Percentiles rank a stretch among this genome's conserved stretches.
phyloP scores from a whole-genome alignment of 2,797 vertebrate genomes.

The Hephaestus fuliginosus region DNA sequence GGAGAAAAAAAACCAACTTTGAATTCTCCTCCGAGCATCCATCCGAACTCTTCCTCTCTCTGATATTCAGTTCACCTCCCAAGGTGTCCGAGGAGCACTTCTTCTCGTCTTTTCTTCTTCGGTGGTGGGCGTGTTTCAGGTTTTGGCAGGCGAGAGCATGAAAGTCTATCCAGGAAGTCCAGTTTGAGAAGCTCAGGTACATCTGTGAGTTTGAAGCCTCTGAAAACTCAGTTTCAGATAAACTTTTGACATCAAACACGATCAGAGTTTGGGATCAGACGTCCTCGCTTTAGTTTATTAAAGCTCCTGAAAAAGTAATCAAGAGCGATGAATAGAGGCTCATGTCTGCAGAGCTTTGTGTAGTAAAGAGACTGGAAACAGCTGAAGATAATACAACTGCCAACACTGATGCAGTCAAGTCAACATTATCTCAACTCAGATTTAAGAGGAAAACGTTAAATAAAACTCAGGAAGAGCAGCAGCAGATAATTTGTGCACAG shows the following conservation, averaged over 20 bases:
- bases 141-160: background rate
- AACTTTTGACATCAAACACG: background rate
- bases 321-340: too few species aligned
- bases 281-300: too few species aligned
- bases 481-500: too few species aligned
- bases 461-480: too few species aligned
- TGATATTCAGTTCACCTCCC: background rate
- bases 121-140: background rate
- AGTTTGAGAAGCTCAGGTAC: too few species aligned
- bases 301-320: too few species aligned
- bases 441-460: too few species aligned
- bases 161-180: background rate
- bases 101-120: background rate
- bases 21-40: conserved; percentile 7
- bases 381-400: too few species aligned
- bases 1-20: background rate
- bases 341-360: too few species aligned
- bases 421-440: too few species aligned
- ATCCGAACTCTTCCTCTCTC: conserved; percentile 5
- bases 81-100: background rate
- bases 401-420: too few species aligned
- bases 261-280: background rate
- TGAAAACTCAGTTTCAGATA: background rate
- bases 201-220: background rate
- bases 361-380: too few species aligned